Base-by-base conservation (phyloP, 1,140 invertebrate genomes). In the Cardiocondyla obscurior region DNA sequence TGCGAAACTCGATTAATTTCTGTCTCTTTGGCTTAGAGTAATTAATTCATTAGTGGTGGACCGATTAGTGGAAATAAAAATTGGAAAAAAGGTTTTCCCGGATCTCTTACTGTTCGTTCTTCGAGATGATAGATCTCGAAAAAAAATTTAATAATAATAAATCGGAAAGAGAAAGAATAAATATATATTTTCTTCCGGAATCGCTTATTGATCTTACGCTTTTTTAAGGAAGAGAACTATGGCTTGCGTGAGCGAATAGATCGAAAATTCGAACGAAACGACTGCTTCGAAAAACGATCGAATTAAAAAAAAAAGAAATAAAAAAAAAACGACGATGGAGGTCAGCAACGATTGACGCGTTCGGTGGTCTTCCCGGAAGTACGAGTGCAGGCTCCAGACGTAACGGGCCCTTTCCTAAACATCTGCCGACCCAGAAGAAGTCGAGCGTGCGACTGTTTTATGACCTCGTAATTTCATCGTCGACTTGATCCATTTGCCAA, bases 121-220 rank as follows among this genome's bases (percentile, higher is more conserved):
- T n/a, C 7, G 28, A 57, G 39, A 49, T n/a, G 22, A 58, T 58
- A 72, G 58, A 33, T 73, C 30, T 81, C 55, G 8, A 7, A n/a
- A n/a, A n/a, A n/a, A n/a, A n/a, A n/a, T n/a, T n/a, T 7, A 14
- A 55, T 19, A n/a, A 25, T 19, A 19, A 44, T 5, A 57, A 25
- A 55, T 51, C 7, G 16, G 16, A 22, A 42, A 53, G 22, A 1
- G n/a, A 62, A 44, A 58, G 4, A 33, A 36, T 3, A 33, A 81
- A 85, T 86, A 92, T 3, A 12, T 42, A 42, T 39, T 10, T 39
- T 39, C 36, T 39, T 39, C 36, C 86, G 62, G 86, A 81, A 22
- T 65, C 65, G 57, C 73, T 58, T 72, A 73, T n/a, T 72, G 72
- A 49, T 73, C 51, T 39, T 53, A 65, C 65, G 58, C 76, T 87